These are phyloP conservation scores for Enteromius anoplus DNA, from an alignment of 2,797 vertebrate species.

Conservation along the genomic window DNA sequence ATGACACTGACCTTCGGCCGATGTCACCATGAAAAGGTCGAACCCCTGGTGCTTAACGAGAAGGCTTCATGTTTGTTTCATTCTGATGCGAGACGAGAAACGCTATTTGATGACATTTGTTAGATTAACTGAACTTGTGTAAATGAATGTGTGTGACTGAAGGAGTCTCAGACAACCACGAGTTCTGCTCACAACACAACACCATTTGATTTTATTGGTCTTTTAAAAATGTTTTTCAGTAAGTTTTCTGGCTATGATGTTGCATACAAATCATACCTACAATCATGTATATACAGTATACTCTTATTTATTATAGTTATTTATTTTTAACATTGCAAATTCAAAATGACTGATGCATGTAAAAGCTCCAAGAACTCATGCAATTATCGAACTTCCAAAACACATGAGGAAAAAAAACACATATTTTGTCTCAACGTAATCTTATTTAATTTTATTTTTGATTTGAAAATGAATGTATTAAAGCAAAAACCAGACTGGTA, in stretches of 20 bases:
- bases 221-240: background rate
- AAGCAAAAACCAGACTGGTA: background rate
- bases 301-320: background rate
- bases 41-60: constrained; percentile 71
- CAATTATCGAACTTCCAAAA: background rate
- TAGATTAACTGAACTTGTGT: background rate
- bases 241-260: background rate
- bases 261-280: background rate
- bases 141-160: background rate
- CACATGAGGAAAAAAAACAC: background rate
- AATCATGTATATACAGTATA: too few relatives aligned
- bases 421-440: background rate
- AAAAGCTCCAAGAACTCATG: background rate
- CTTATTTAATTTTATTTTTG: background rate
- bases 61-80: constrained; percentile 45
- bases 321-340: background rate
- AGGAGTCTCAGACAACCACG: background rate
- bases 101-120: constrained; percentile 29
- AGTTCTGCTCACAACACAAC: background rate
- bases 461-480: background rate
- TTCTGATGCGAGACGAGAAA: background rate
- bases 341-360: background rate
- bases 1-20: constrained; percentile 73
- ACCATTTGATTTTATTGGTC: background rate
- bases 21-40: constrained; percentile 82